Percentiles rank a stretch among this genome's conserved stretches.
phyloP scores from a whole-genome alignment of 53 echinoderm and acorn worm species.

The Hippasteria phrygiana region DNA sequence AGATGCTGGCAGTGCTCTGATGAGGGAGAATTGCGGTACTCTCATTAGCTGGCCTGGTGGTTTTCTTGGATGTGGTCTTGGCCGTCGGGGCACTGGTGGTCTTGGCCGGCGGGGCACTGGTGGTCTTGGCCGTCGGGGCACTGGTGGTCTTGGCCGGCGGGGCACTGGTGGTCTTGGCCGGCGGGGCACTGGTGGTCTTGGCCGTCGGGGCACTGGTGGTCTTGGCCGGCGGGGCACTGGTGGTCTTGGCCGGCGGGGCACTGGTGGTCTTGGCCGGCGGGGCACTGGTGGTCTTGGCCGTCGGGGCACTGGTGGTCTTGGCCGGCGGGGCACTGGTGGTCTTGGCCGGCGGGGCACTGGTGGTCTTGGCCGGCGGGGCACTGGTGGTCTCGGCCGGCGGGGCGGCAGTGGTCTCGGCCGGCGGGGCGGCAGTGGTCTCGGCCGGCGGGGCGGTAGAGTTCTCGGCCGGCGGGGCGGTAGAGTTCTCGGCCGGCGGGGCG shows the following conservation, averaged over 20 bases:
- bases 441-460: too few species aligned
- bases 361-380: too few species aligned
- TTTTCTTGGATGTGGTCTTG: not conserved
- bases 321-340: too few species aligned
- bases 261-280: not conserved
- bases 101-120: not conserved
- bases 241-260: too few species aligned
- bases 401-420: not conserved
- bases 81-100: not conserved
- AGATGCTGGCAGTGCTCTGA: too few species aligned
- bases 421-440: not conserved
- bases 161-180: not conserved
- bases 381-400: not conserved
- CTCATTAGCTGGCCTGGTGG: not conserved
- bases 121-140: not conserved
- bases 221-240: too few species aligned
- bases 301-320: not conserved
- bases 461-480: too few species aligned
- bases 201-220: not conserved
- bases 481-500: too few species aligned
- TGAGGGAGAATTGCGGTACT: too few species aligned
- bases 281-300: not conserved
- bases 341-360: too few species aligned
- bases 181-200: not conserved
- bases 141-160: not conserved